phyloP scores from a whole-genome alignment of 2,888 invertebrate genomes.

The Melieria picta region DNA sequence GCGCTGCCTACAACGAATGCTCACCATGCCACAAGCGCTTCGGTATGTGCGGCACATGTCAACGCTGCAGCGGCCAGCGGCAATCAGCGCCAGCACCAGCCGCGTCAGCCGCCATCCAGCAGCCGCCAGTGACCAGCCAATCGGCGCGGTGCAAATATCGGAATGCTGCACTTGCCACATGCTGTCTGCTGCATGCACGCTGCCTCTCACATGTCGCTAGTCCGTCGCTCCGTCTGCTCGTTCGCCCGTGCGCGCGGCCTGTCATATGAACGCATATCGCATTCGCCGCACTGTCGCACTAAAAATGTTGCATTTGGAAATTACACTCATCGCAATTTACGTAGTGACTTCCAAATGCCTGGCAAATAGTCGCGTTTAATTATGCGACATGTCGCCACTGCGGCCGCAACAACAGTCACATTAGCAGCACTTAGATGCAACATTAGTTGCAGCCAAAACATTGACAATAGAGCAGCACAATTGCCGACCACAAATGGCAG shows the following conservation, averaged over 20 bases:
- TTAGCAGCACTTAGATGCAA: slow-evolving; percentile 31
- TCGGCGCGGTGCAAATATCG: slow-evolving; percentile 53
- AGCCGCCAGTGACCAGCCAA: too few species aligned
- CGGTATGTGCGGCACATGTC: slow-evolving; percentile 62
- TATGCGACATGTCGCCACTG: slow-evolving; percentile 38
- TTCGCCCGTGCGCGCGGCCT: not conserved
- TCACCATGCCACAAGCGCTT: slow-evolving; percentile 22
- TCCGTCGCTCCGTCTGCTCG: not conserved
- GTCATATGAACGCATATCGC: not conserved
- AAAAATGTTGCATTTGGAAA: not conserved
- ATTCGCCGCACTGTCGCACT: not conserved
- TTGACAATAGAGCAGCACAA: slow-evolving; percentile 15
- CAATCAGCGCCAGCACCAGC: slow-evolving; percentile 7
- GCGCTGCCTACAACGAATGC: not conserved
- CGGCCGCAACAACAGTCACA: slow-evolving; percentile 36
- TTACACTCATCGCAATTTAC: slow-evolving; percentile 16
- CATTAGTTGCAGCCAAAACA: slow-evolving; percentile 5
- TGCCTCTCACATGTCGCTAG: not conserved
- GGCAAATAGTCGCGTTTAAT: slow-evolving; percentile 38
- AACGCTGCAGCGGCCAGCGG: slow-evolving; percentile 35
- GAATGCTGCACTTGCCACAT: slow-evolving; percentile 57
- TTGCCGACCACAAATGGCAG: slow-evolving; percentile 29
- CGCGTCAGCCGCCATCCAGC: too few species aligned
- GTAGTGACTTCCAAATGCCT: slow-evolving; percentile 18
- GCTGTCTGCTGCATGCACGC: slow-evolving; percentile 24